A percentile compares a stretch with the other conserved stretches of the same genome.
Evolutionary conservation across 2,888 invertebrate genomes (phyloP).

Genomic region (Sipha maydis): DNA sequence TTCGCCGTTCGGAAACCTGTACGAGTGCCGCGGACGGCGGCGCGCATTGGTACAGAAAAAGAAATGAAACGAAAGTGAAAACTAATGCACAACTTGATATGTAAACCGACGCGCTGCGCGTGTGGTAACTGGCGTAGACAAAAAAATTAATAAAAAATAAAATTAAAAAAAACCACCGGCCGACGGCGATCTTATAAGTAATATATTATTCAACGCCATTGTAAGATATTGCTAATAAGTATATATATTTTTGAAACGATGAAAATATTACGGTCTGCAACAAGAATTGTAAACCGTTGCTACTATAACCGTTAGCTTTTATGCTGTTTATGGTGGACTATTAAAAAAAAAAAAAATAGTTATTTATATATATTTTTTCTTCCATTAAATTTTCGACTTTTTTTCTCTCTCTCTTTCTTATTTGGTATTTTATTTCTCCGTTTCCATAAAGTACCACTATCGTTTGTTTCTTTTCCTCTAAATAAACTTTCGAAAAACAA

Average conservation of each 20-base stretch:
- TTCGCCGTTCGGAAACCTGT: conserved; percentile 43
- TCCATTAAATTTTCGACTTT: too few relatives aligned
- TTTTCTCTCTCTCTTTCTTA: not conserved
- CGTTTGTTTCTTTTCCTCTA: not conserved
- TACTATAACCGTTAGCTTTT: too few relatives aligned
- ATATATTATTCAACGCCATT: too few relatives aligned
- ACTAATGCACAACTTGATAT: not conserved
- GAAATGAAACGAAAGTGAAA: conserved; percentile 45
- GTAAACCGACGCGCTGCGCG: not conserved
- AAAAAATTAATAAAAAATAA: too few relatives aligned
- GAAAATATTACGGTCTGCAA: not conserved
- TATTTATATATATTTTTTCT: too few relatives aligned
- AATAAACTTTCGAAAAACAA: not conserved
- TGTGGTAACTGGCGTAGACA: not conserved
- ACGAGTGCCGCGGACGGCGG: not conserved
- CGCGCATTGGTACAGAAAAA: not conserved
- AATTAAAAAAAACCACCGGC: not conserved
- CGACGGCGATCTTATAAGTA: not conserved
- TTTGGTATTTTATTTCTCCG: not conserved
- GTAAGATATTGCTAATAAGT: too few relatives aligned
- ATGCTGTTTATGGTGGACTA: too few relatives aligned
- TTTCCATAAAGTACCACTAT: not conserved
- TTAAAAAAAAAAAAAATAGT: too few relatives aligned
- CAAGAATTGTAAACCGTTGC: too few relatives aligned
- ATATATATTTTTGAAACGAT: not conserved